phyloP scores from a whole-genome alignment of 2,113 vertebrate genomes.

The Nymphicus hollandicus region DNA sequence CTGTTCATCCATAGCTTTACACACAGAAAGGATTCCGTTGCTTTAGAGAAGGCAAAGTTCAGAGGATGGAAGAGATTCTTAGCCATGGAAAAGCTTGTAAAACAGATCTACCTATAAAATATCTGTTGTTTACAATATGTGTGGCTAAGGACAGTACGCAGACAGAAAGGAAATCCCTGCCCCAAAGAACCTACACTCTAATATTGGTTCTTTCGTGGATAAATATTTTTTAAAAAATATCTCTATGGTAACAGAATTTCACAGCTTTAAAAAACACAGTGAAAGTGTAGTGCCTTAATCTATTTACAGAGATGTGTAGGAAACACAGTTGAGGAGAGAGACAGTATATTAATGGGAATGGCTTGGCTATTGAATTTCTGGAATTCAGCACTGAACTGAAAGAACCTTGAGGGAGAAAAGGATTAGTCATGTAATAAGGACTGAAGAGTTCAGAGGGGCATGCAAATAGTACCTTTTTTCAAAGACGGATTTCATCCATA shows the following conservation, averaged over 20 bases:
- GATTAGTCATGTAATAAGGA: background rate
- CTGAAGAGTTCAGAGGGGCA: background rate
- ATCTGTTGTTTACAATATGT: background rate
- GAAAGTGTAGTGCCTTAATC: constrained; percentile 61
- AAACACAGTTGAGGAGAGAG: constrained; percentile 73
- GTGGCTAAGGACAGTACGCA: background rate
- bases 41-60: background rate
- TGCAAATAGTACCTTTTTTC: background rate
- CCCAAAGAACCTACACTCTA: constrained; percentile 38
- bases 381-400: constrained; percentile 22
- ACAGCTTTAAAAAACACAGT: constrained; percentile 73
- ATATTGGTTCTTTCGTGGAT: constrained; percentile 14
- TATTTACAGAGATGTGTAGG: constrained; percentile 78
- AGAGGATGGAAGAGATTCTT: background rate
- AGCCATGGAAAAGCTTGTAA: background rate
- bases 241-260: constrained; percentile 74
- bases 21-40: background rate
- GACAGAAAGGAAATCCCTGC: constrained; percentile 26
- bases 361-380: constrained; percentile 50
- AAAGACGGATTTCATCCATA: background rate
- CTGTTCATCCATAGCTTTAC: background rate
- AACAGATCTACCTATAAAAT: background rate
- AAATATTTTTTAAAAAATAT: constrained; percentile 34
- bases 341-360: constrained; percentile 64
- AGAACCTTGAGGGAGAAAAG: background rate